Conservation (phyloP, 2,113 vertebrate species). For the Chaetura pelagica region DNA sequence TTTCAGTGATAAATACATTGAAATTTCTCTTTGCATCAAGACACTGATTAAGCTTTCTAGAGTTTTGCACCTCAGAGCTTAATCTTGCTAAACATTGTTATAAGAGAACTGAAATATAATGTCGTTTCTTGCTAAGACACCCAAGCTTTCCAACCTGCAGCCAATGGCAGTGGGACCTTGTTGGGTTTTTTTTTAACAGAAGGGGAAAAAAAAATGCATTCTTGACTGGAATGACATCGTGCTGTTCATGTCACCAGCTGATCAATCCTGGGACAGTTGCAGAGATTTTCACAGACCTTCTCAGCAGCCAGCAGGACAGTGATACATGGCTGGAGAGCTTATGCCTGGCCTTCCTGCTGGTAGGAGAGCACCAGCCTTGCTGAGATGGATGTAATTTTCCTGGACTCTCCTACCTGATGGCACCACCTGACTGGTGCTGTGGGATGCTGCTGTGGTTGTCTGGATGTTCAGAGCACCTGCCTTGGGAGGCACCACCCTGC, state of each 20-base stretch:
- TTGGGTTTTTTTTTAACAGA: background rate
- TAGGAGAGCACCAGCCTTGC: rapidly evolving
- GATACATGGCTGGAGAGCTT: background rate
- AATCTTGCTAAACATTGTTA: background rate
- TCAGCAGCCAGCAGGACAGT: background rate
- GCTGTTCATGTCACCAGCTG: background rate
- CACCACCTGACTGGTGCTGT: rapidly evolving
- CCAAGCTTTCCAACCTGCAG: background rate
- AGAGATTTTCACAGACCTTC: background rate
- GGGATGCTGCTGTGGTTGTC: background rate
- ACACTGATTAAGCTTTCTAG: background rate
- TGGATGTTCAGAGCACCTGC: background rate
- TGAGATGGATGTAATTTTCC: background rate
- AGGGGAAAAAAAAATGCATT: background rate
- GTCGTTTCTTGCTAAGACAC: background rate
- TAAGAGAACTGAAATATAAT: background rate
- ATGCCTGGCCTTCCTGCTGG: background rate
- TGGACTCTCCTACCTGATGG: rapidly evolving
- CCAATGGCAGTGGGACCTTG: too few species aligned
- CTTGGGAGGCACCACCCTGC: background rate
- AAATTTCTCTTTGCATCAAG: background rate
- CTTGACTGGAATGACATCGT: background rate
- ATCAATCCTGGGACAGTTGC: background rate
- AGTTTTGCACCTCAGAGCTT: background rate
- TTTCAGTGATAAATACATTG: background rate